Evolutionary conservation across 2,113 vertebrate genomes (phyloP), one percentile per base, ranked within the genome.

Genomic region (Cyprinodon tularosa): DNA sequence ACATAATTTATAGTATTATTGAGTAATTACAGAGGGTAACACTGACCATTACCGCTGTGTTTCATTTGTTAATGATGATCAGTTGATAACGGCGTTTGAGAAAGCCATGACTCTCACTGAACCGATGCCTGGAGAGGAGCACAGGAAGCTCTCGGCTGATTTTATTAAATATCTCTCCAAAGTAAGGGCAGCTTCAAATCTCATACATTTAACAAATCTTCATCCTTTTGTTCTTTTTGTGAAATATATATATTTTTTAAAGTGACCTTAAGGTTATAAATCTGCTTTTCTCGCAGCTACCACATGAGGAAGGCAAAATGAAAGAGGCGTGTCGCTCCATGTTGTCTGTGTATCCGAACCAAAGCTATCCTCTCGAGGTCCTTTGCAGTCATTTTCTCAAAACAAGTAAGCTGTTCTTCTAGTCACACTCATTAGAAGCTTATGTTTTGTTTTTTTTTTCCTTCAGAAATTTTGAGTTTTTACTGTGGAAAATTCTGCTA

Each of bases 61-160:
- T 65, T 62, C 45, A 12, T 77, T 53, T 74, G 7, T 74, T 81
- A 68, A 17, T 83, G 50, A 0, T 63, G 12, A 67, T 88, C 79
- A 99, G 98, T 92, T 99, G 82, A 88, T 97, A 82, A 93, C 90
- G 84, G 96, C 96, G 0, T 98, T 96, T 94, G 96, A 98, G 83
- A 95, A 96, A 72, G 94, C 96, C 0, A 62, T 98, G 83, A 76
- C 61, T 42, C 95, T 96, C 62, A 89, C 92, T 42, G 93, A 95
- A 6, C 60, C 88, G 15, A 60, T 95, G 45, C 97, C 97, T 47
- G 90, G 95, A 91, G 97, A 97, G 72, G 95, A 96, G 42, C 97
- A 99, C 78, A 90, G 91, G 83, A 92, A 88, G 53, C 90, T 97
- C 76, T 96, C 94, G 47, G 90, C 87, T 74, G 94, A 96, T 72